Percentiles rank a stretch among this genome's conserved stretches.
These are phyloP conservation scores for Solenopsis invicta DNA, from an alignment of 1,140 invertebrate genomes.

Conservation along the genomic window DNA sequence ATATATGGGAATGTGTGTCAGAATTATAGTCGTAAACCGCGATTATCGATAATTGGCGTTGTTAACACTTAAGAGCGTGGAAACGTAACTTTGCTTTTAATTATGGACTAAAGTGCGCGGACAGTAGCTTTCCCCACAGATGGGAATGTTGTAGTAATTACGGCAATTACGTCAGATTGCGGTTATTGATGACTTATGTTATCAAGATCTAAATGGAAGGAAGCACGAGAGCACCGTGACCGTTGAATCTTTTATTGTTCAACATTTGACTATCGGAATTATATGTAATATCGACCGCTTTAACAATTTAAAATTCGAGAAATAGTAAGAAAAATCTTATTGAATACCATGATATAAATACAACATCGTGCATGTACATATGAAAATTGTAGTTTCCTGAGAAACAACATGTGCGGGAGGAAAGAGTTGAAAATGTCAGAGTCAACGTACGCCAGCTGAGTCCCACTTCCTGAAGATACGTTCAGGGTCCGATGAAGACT, in stretches of 20 bases:
- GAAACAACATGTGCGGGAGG: background rate
- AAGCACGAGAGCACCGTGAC: background rate
- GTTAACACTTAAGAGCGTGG: constrained; percentile 40
- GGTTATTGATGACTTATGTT: constrained; percentile 46
- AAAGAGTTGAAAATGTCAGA: constrained; percentile 14
- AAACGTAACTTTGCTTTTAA: constrained; percentile 44
- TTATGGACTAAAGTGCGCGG: background rate
- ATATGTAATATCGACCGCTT: background rate
- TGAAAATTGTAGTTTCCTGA: background rate
- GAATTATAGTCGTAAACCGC: constrained; percentile 18
- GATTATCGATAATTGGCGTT: constrained; percentile 44
- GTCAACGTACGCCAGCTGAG: constrained; percentile 23
- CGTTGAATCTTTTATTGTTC: background rate
- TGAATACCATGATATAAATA: too few species aligned
- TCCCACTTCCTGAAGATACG: constrained; percentile 45
- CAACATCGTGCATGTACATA: background rate
- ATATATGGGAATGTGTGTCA: background rate
- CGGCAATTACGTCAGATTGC: constrained; percentile 24
- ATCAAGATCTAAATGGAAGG: constrained; percentile 37
- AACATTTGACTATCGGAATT: background rate
- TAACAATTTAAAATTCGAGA: background rate
- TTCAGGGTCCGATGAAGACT: constrained; percentile 45
- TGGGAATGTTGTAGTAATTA: constrained; percentile 50
- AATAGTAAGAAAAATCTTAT: background rate
- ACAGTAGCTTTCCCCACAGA: constrained; percentile 39